These are phyloP conservation scores for Ochotona princeps DNA, from an alignment of 2,113 vertebrate genomes.

Conservation along the genomic window DNA sequence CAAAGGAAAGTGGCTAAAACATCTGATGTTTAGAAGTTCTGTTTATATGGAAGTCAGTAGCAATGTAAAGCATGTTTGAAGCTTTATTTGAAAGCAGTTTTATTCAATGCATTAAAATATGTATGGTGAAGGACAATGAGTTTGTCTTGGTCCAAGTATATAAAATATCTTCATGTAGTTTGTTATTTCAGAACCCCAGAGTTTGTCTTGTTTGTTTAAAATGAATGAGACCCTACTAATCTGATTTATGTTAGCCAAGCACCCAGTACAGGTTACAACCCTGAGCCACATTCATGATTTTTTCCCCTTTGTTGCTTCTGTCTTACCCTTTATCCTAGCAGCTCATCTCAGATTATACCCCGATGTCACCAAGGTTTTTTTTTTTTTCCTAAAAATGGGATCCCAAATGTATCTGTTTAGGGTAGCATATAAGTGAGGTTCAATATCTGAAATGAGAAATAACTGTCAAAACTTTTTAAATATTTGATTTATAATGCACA, in stretches of 20 bases:
- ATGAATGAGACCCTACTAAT: conserved; percentile 9
- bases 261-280: not conserved
- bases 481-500: not conserved
- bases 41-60: conserved; percentile 66
- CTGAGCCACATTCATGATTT: not conserved
- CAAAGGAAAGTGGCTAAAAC: conserved; percentile 71
- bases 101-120: conserved; percentile 27
- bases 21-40: conserved; percentile 78
- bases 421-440: not conserved
- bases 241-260: conserved; percentile 41
- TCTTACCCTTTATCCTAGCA: conserved; percentile 34
- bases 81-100: conserved; percentile 57
- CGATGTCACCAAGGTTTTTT: not conserved
- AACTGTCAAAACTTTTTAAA: not conserved
- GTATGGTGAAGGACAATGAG: conserved; percentile 38
- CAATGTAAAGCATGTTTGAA: conserved; percentile 23
- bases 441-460: conserved; percentile 24
- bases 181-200: conserved; percentile 14
- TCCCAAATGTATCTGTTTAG: not conserved
- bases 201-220: conserved; percentile 47
- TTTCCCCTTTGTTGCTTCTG: conserved; percentile 18
- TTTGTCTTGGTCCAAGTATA: conserved; percentile 62
- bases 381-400: conserved; percentile 4
- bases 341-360: conserved; percentile 49
- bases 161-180: not conserved